phyloP scores from a whole-genome alignment of 2,113 vertebrate genomes.

The Callocephalon fimbriatum region DNA sequence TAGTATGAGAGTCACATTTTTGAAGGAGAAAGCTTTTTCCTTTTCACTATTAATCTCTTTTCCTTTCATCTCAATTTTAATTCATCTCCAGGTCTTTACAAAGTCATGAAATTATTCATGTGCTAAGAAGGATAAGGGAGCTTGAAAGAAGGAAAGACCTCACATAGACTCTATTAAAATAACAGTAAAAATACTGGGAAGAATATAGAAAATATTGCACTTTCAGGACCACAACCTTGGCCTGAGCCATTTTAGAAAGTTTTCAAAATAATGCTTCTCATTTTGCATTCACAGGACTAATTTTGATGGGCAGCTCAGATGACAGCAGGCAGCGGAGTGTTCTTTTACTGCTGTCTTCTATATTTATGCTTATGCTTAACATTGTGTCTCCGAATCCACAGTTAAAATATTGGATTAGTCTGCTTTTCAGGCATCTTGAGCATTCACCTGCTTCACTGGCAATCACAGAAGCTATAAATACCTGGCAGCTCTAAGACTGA shows the following conservation, averaged over 20 bases:
- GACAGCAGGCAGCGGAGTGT: not conserved
- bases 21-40: not conserved
- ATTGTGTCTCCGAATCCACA: not conserved
- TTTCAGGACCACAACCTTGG: not conserved
- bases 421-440: not conserved
- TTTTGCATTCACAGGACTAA: not conserved
- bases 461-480: not conserved
- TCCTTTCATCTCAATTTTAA: constrained; percentile 50
- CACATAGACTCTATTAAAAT: not conserved
- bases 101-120: constrained; percentile 45
- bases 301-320: not conserved
- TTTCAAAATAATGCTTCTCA: not conserved
- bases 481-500: not conserved
- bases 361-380: not conserved
- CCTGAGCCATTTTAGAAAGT: not conserved
- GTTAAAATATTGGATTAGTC: not conserved
- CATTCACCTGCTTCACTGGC: not conserved
- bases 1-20: not conserved
- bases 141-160: not conserved
- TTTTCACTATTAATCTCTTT: constrained; percentile 37
- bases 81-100: constrained; percentile 41
- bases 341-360: not conserved
- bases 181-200: not conserved
- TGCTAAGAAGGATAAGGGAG: not conserved
- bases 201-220: not conserved